Percentiles rank a stretch among this genome's conserved stretches.
Evolutionary conservation across 1,140 invertebrate species (phyloP).

Genomic region (Drosophila sechellia): DNA sequence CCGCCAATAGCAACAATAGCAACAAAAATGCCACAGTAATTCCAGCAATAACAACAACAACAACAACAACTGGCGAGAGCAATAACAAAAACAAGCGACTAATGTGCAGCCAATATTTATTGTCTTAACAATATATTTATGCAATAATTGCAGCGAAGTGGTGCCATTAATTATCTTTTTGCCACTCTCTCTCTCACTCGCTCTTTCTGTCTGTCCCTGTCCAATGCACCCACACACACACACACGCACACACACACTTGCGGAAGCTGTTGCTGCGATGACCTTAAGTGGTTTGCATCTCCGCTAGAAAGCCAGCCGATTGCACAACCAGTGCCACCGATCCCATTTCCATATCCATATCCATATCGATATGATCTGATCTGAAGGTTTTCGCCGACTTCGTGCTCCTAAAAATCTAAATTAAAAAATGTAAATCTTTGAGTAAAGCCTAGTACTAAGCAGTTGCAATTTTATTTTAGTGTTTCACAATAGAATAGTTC

Average conservation of each 20-base stretch:
- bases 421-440: neutral
- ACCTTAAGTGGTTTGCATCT: constrained; percentile 53
- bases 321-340: constrained; percentile 30
- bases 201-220: neutral
- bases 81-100: constrained; percentile 35
- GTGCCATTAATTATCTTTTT: constrained; percentile 77
- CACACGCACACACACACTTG: constrained; percentile 28
- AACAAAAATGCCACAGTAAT: constrained; percentile 12
- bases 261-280: constrained; percentile 39
- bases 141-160: constrained; percentile 80
- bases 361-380: neutral
- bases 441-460: too few relatives aligned
- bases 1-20: constrained; percentile 49
- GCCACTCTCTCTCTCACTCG: constrained; percentile 27
- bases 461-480: too few relatives aligned
- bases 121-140: constrained; percentile 79
- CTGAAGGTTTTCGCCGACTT: constrained; percentile 3
- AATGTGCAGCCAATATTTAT: constrained; percentile 73
- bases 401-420: neutral
- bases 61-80: constrained; percentile 9
- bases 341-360: too few relatives aligned
- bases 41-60: constrained; percentile 18
- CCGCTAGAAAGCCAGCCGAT: constrained; percentile 30
- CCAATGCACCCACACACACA: neutral
- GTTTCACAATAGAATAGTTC: too few relatives aligned